Base-by-base conservation (phyloP, 2,888 invertebrate genomes). In the Oeneis ivallda region DNA sequence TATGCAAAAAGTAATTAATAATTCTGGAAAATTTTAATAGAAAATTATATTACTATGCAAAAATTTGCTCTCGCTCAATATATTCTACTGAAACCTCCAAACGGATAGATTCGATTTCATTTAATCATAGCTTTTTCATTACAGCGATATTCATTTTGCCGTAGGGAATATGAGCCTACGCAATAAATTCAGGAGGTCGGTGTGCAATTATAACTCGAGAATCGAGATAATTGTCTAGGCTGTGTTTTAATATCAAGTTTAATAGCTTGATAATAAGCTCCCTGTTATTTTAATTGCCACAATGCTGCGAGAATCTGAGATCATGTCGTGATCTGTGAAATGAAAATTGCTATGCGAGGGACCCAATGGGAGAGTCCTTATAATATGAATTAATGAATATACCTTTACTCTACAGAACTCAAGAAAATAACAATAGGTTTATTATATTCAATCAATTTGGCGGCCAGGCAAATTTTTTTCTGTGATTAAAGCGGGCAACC, bases 241-340 rank as follows among this genome's bases (percentile, higher is more conserved):
- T 69, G 41, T 74, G 72, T 71, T 74, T 77, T 78, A 75, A 76
- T 79, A 79, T 78, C 75, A 75, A 77, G 72, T 78, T 79, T 80
- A 82, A 82, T 80, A 76, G 76, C 75, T 73, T 71, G 76, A 75
- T 83, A 84, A 84, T 84, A 83, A 80, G 78, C 78, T 77, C 72
- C 78, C 81, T 82, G 82, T 84, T 82, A 56, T 52, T 56, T 61
- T 57, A 65, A 61, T 54, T 49, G 60, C 59, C 9, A 34, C 15
- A 9, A 15, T 34, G 45, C 32, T 45, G 10, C 13, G 52, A 52
- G 52, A 61, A 52, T 61, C 39, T 47, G 39, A 61, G 41, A 47
- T 34, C 47, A 26, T 60, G 15, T 39, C 37, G 37, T 17, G 39
- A 19, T 39, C 56, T 6, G 17, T 26, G 9, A 13, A 57, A 34